Conservation (phyloP, 2,113 vertebrate genomes). For the Hucho hucho region DNA sequence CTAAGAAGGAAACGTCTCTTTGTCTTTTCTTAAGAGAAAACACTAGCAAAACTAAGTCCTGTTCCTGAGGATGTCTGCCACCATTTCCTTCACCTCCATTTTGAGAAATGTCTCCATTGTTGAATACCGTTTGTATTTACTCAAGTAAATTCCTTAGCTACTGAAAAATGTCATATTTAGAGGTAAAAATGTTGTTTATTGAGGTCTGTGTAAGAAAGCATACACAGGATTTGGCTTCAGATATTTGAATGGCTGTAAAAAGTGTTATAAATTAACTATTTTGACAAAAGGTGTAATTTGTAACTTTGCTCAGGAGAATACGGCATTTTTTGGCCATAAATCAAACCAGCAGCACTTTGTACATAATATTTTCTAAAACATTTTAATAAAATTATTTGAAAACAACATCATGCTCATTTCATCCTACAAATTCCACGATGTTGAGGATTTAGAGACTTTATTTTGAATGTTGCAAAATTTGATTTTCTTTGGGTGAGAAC, state of each 20-base stretch:
- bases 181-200: not conserved
- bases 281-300: slow-evolving; percentile 13
- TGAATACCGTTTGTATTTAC: slow-evolving; percentile 18
- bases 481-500: too few relatives aligned
- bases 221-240: not conserved
- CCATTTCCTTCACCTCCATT: slow-evolving; percentile 5
- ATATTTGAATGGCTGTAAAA: not conserved
- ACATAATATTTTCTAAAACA: slow-evolving; percentile 48
- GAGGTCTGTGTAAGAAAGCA: not conserved
- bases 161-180: slow-evolving; percentile 4
- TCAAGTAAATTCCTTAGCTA: slow-evolving; percentile 22
- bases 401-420: not conserved
- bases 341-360: slow-evolving; percentile 64
- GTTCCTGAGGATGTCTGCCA: slow-evolving; percentile 35
- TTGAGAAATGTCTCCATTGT: slow-evolving; percentile 6
- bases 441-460: too few relatives aligned
- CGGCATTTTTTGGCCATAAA: slow-evolving; percentile 12
- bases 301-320: not conserved
- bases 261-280: slow-evolving; percentile 13
- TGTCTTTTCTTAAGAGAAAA: slow-evolving; percentile 53
- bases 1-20: slow-evolving; percentile 46
- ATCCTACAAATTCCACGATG: not conserved
- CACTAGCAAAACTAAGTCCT: slow-evolving; percentile 17
- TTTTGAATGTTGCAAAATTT: too few relatives aligned
- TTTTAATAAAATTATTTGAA: slow-evolving; percentile 35